Percentiles rank a stretch among this genome's conserved stretches.
Conservation (phyloP, 2,888 invertebrate genomes). For the Anaspis maculata region DNA sequence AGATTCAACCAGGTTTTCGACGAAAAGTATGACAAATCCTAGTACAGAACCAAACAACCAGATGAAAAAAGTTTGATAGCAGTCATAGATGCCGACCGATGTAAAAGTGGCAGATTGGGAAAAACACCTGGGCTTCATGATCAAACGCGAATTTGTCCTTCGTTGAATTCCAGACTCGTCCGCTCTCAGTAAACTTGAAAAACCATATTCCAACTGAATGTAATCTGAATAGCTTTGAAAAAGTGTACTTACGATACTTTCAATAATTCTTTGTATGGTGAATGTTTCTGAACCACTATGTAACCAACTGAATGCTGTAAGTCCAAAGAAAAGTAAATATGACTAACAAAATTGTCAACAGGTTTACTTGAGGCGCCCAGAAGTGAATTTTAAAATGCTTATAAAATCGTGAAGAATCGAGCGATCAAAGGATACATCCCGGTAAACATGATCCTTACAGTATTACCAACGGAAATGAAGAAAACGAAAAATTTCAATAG, state of each 20-base stretch:
- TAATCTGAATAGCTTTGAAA: not conserved
- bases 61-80: conserved; percentile 24
- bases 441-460: no score
- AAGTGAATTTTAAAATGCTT: no score
- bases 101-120: conserved; percentile 27
- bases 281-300: conserved; percentile 23
- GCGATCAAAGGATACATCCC: no score
- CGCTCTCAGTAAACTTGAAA: conserved; percentile 23
- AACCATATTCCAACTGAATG: conserved; percentile 1
- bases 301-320: no score
- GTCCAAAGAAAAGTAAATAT: no score
- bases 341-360: no score
- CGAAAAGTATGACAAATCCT: conserved; percentile 15
- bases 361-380: no score
- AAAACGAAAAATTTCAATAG: conserved; percentile 2
- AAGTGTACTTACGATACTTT: conserved; percentile 24
- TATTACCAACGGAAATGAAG: conserved; percentile 17
- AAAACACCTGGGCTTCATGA: conserved; percentile 26
- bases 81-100: conserved; percentile 28
- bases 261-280: conserved; percentile 27
- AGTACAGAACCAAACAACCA: conserved; percentile 21
- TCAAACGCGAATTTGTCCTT: conserved; percentile 20
- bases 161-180: conserved; percentile 24
- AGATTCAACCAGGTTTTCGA: no score
- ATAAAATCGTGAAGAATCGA: no score